These are phyloP conservation scores for Machimus atricapillus DNA, from an alignment of 2,888 invertebrate species.

Conservation along the genomic window DNA sequence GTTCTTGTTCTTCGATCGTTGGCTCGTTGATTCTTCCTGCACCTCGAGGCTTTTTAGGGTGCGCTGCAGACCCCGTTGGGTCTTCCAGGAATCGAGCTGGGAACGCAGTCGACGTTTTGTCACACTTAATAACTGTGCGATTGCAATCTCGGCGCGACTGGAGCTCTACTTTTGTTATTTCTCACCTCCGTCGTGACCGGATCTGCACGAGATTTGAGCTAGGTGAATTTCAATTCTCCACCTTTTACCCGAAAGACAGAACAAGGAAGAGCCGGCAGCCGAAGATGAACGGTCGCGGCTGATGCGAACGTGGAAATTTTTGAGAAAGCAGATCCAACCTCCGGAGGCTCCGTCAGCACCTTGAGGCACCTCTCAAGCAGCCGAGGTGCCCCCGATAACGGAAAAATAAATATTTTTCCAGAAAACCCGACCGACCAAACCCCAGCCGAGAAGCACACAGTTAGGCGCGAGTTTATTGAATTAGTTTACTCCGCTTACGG, in stretches of 20 bases:
- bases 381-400: constrained; percentile 25
- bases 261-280: background rate
- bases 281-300: background rate
- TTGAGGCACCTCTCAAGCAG: background rate
- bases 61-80: background rate
- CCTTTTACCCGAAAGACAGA: constrained; percentile 23
- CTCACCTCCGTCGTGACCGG: constrained; percentile 36
- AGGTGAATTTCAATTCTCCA: background rate
- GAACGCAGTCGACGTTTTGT: constrained; percentile 50
- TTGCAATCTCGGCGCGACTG: constrained; percentile 44
- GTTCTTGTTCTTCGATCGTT: no score
- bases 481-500: constrained; percentile 23
- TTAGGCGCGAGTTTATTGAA: constrained; percentile 37
- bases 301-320: background rate
- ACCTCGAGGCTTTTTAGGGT: background rate
- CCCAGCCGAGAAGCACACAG: constrained; percentile 24
- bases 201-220: constrained; percentile 32
- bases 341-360: background rate
- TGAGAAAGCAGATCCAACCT: background rate
- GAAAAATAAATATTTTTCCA: constrained; percentile 33
- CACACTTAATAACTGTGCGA: constrained; percentile 51
- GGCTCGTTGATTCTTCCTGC: background rate
- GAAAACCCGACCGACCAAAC: constrained; percentile 27
- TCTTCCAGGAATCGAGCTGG: background rate
- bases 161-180: constrained; percentile 28